Percentiles rank a stretch among this genome's conserved stretches.
These are phyloP conservation scores for Toxostoma redivivum DNA, from an alignment of 2,113 vertebrate species.

Conservation along the genomic window DNA sequence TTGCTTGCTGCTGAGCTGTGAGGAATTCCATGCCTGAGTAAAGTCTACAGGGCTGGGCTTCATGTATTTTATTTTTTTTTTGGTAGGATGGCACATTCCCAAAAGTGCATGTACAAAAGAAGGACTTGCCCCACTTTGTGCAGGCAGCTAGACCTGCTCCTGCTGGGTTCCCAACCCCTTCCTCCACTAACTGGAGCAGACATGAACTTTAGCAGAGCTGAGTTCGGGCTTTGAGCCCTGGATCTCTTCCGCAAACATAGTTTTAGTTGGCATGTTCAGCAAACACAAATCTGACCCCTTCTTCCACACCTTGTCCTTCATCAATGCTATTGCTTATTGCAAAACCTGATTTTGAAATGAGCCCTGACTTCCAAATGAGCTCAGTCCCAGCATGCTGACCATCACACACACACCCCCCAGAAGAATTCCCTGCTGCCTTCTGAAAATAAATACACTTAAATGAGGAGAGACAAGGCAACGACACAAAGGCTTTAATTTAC, in stretches of 20 bases:
- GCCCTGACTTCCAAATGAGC: not conserved
- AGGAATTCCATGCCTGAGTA: not conserved
- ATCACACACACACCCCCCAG: not conserved
- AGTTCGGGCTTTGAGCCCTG: not conserved
- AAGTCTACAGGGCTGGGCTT: not conserved
- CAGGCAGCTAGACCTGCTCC: not conserved
- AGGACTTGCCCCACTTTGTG: not conserved
- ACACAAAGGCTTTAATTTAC: not conserved
- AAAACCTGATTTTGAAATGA: conserved; percentile 15
- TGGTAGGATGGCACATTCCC: not conserved
- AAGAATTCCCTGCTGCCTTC: not conserved
- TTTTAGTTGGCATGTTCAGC: not conserved
- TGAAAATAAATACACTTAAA: not conserved
- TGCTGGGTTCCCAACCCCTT: not conserved
- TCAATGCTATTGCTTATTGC: not conserved
- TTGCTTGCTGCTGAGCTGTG: not conserved
- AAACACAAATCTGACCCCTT: not conserved
- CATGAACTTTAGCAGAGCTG: not conserved
- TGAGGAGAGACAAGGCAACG: not conserved
- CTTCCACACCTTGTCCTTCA: not conserved
- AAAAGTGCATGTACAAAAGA: rapidly evolving
- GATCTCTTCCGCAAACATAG: not conserved
- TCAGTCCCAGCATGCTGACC: not conserved
- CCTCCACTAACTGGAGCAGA: not conserved
- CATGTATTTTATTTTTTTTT: not conserved